Percentiles rank a stretch among this genome's conserved stretches.
Conservation (phyloP, 2,113 vertebrate species). For the Mastomys natalensis region DNA sequence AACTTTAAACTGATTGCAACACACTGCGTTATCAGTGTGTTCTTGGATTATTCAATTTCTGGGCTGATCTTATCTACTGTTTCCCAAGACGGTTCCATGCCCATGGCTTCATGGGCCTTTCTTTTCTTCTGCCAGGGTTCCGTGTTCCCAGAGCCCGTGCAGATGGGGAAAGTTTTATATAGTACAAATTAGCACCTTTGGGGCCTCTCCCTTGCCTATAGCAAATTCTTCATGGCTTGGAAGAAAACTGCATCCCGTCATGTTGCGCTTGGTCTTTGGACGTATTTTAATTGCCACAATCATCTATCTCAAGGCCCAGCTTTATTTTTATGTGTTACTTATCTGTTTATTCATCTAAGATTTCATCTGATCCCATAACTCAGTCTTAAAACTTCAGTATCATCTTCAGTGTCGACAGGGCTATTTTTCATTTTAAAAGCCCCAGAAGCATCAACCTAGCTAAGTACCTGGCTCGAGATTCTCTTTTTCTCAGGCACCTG, state of each 20-base stretch:
- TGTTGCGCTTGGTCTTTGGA: conserved; percentile 15
- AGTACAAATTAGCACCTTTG: conserved; percentile 1
- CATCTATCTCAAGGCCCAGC: neutral
- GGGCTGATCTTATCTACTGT: conserved; percentile 76
- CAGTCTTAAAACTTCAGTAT: conserved; percentile 45
- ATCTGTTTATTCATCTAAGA: conserved; percentile 37
- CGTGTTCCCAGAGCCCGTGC: neutral
- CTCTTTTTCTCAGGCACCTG: neutral
- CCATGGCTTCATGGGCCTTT: conserved; percentile 55
- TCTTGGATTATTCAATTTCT: conserved; percentile 71
- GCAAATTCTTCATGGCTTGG: conserved; percentile 75
- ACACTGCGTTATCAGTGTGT: conserved; percentile 52
- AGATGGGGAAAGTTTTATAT: conserved; percentile 46
- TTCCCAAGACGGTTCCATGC: conserved; percentile 76
- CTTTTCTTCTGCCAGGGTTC: conserved; percentile 75
- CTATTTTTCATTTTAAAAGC: conserved; percentile 14
- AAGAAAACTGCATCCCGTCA: conserved; percentile 52
- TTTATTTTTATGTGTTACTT: conserved; percentile 51
- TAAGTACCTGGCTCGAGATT: neutral
- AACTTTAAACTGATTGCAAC: conserved; percentile 75
- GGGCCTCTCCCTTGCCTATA: conserved; percentile 70
- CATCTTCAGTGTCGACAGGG: neutral
- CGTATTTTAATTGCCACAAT: conserved; percentile 32
- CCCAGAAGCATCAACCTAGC: neutral
- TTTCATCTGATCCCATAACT: conserved; percentile 47